Base-by-base conservation (phyloP, 2,797 vertebrate genomes). In the Rallus crepitans region DNA sequence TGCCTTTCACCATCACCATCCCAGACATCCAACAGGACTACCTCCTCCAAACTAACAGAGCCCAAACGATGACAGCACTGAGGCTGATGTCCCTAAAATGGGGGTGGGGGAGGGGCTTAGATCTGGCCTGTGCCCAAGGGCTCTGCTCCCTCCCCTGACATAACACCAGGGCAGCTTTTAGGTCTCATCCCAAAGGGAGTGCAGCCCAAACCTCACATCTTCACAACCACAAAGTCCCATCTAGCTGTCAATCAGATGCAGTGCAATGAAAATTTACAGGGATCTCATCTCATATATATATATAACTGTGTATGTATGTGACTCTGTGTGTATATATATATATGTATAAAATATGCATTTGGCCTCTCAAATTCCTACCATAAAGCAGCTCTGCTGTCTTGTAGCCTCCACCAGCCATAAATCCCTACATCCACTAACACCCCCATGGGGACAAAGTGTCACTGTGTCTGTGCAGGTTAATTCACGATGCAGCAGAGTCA, bases 111-210 rank as follows among this genome's bases (percentile, higher is more conserved):
- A 39, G 70, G 10, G 20, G 47, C 89, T 60, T 37, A 30, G 42
- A 21, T 35, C 33, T 47, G 83, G 40, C 7, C 53, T 21, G 1
- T 1, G 12, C 1, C 1, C 3, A 1, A 40, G 75, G 21, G 16
- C 13, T 78, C 80, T 48, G n/a, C 10, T 56, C 42, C 35, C 33
- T 14, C 1, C 10, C 31, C n/a, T 4, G 1, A 5, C 52, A 45
- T 5, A 31, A 81, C 73, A 37, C 8, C 55, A 55, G 37, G 45
- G 45, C 0, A 0, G 28, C 1, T 2, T 72, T 61, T 7, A 42
- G 83, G 53, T n/a, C 13, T 0, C 25, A n/a, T 9, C 47, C 30
- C 13, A 27, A 27, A 40, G 15, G 20, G 50, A 72, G 20, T 1
- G 2, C 1, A 60, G 31, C 60, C 39, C 73, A 76, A 83, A 82